phyloP scores from a whole-genome alignment of 1,140 invertebrate genomes.

The Bombus difficillimus region DNA sequence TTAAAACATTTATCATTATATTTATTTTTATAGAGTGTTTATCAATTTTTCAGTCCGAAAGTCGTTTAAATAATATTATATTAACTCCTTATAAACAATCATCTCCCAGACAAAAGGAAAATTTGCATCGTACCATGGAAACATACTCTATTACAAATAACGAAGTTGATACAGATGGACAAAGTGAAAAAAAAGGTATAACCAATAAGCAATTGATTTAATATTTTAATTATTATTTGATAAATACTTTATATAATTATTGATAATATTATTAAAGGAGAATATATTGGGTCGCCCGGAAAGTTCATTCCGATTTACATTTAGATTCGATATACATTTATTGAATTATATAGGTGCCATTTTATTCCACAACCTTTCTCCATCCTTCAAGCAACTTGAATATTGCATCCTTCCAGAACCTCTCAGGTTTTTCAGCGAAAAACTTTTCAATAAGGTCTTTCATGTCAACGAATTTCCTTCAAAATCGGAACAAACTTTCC shows the following conservation, averaged over 20 bases:
- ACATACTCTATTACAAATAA: no score
- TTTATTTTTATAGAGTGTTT: slow-evolving; percentile 6
- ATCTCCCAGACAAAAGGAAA: background rate
- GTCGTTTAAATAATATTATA: background rate
- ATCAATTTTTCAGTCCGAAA: background rate
- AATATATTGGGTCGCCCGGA: no score
- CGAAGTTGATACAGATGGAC: background rate
- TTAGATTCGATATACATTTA: no score
- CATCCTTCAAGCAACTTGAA: no score
- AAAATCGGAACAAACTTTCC: no score
- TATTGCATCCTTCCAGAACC: no score
- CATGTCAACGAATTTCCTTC: no score
- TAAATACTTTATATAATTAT: background rate
- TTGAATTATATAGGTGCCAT: no score
- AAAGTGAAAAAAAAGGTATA: background rate
- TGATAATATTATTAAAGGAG: background rate
- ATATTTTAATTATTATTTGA: background rate
- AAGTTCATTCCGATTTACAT: no score
- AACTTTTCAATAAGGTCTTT: no score
- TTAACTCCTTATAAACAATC: background rate
- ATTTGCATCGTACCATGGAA: background rate
- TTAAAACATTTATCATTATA: slow-evolving; percentile 10
- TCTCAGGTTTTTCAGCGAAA: no score
- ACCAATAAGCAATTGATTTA: background rate
- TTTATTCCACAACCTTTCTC: no score